Evolutionary conservation across 2,113 vertebrate species (phyloP).

Genomic region (Corvus moneduloides): DNA sequence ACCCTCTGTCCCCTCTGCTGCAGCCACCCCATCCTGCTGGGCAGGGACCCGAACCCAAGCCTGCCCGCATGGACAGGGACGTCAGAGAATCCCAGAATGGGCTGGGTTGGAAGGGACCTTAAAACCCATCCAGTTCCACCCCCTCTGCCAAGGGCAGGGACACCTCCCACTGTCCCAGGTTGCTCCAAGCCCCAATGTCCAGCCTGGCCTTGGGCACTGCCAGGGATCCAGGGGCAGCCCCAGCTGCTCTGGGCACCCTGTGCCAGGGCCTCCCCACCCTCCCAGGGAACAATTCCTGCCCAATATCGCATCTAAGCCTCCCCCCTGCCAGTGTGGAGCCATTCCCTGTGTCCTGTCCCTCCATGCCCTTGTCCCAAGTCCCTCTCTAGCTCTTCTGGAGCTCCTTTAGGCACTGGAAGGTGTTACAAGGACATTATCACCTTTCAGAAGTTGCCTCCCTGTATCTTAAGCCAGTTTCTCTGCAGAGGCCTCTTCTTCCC

Average conservation of each 20-base stretch:
- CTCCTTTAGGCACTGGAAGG: not conserved
- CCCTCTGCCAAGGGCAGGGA: not conserved
- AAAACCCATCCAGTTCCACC: not conserved
- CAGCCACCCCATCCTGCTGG: accelerated
- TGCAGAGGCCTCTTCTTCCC: not conserved
- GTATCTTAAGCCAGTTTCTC: not conserved
- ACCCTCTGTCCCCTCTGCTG: not conserved
- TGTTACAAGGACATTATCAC: accelerated
- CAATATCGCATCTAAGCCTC: accelerated
- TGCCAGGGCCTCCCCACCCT: not conserved
- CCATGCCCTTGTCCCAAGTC: accelerated
- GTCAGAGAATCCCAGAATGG: not conserved
- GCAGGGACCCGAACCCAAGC: not conserved
- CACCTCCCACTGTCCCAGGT: accelerated
- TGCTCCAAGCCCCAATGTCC: not conserved
- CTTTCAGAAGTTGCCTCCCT: not conserved
- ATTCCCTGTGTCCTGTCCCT: not conserved
- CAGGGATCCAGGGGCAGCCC: not conserved
- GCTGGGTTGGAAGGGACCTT: not conserved
- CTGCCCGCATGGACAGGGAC: not conserved
- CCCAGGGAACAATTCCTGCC: accelerated
- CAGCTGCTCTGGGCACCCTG: not conserved
- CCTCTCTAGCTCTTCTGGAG: not conserved
- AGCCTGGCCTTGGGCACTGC: not conserved
- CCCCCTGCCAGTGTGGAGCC: not conserved